Evolutionary conservation across 2,797 vertebrate genomes (phyloP).

Genomic region (Avahi laniger): DNA sequence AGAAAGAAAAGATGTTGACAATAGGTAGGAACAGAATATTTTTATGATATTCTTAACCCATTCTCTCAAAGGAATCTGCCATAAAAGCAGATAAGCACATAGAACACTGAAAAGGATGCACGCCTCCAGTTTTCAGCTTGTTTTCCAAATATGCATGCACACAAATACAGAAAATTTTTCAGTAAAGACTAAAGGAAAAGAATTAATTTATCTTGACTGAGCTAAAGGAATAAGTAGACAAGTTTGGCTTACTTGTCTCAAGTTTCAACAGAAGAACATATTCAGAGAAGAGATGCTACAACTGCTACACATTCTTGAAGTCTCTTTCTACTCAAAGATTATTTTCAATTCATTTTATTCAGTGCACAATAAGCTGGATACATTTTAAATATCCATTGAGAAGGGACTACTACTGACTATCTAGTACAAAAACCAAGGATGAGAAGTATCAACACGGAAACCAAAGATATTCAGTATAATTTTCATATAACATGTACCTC

Average conservation of each 20-base stretch:
- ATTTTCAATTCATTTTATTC: not conserved
- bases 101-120: not conserved
- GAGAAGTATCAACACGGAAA: not conserved
- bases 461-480: not conserved
- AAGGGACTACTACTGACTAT: not conserved
- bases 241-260: not conserved
- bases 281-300: not conserved
- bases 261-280: not conserved
- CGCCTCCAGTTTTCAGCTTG: not conserved
- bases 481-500: not conserved
- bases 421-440: not conserved
- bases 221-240: not conserved
- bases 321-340: not conserved
- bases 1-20: not conserved
- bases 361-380: not conserved
- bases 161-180: not conserved
- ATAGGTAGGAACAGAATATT: not conserved
- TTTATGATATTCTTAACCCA: not conserved
- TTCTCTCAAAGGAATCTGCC: not conserved
- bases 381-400: not conserved
- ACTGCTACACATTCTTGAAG: not conserved
- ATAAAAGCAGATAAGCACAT: not conserved
- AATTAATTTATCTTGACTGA: not conserved
- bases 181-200: not conserved
- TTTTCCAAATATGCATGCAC: not conserved